These are phyloP conservation scores for Centropristis striata DNA, from an alignment of 2,113 vertebrate species.

Conservation along the genomic window DNA sequence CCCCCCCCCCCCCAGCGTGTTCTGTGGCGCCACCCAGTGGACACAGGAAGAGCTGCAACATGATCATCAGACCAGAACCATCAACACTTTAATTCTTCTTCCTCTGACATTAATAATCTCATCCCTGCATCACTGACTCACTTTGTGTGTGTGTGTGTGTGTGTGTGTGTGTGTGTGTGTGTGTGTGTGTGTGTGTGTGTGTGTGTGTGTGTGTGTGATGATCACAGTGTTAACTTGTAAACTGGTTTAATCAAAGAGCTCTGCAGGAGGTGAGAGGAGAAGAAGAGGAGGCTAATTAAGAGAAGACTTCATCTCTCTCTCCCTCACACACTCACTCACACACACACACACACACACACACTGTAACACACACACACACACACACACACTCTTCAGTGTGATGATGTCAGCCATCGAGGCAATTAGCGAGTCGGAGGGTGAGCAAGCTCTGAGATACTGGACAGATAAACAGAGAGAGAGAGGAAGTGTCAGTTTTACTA, in stretches of 20 bases:
- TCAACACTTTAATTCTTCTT: too few relatives aligned
- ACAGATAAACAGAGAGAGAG: slow-evolving; percentile 56
- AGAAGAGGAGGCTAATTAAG: slow-evolving; percentile 68
- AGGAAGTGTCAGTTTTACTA: slow-evolving; percentile 50
- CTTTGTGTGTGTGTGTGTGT: neutral
- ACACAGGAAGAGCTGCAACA: too few relatives aligned
- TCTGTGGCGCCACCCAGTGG: too few relatives aligned
- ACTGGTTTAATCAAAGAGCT: slow-evolving; percentile 64
- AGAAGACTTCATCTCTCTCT: slow-evolving; percentile 27
- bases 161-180: neutral
- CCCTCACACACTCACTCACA: neutral
- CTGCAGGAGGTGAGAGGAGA: slow-evolving; percentile 52
- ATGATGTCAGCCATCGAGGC: slow-evolving; percentile 49
- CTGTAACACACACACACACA: neutral
- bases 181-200: neutral
- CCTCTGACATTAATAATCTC: slow-evolving; percentile 19
- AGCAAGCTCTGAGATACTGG: slow-evolving; percentile 38
- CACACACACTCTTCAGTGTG: slow-evolving; percentile 26
- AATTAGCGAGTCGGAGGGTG: slow-evolving; percentile 54
- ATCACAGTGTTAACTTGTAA: slow-evolving; percentile 64
- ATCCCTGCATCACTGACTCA: neutral
- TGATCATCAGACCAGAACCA: too few relatives aligned
- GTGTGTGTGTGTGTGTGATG: slow-evolving; percentile 8
- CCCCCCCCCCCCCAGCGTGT: too few relatives aligned
- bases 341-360: slow-evolving; percentile 8